phyloP scores from a whole-genome alignment of 1,140 invertebrate genomes.

The Drosophila funebris region DNA sequence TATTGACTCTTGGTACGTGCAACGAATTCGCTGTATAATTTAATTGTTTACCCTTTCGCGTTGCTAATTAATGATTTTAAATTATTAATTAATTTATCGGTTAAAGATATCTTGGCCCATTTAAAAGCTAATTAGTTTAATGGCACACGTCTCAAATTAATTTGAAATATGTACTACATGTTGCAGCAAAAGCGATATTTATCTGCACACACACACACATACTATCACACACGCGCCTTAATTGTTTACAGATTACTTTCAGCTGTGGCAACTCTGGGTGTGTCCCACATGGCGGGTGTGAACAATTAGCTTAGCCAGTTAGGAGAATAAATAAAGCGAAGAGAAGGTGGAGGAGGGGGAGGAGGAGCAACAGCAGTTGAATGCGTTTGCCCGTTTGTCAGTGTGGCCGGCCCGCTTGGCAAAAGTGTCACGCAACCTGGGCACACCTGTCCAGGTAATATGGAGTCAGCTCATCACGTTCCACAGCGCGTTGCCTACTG shows the following conservation, averaged over 20 bases:
- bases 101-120: conserved; percentile 26
- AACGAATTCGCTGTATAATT: conserved; percentile 26
- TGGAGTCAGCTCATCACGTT: conserved; percentile 56
- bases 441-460: conserved; percentile 13
- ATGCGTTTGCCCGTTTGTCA: conserved; percentile 33
- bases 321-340: too few species aligned
- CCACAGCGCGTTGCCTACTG: conserved; percentile 11
- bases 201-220: background rate
- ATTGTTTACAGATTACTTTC: conserved; percentile 78
- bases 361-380: background rate
- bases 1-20: conserved; percentile 19
- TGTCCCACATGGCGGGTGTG: conserved; percentile 61
- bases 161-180: conserved; percentile 51
- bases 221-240: conserved; percentile 39
- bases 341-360: background rate
- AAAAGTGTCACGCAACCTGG: conserved; percentile 73
- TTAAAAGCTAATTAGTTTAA: conserved; percentile 64
- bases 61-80: conserved; percentile 44
- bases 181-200: conserved; percentile 22
- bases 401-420: conserved; percentile 49
- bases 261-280: conserved; percentile 45
- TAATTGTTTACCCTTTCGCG: conserved; percentile 40
- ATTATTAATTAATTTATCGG: conserved; percentile 42
- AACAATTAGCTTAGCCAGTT: conserved; percentile 63
- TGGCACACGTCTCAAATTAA: conserved; percentile 76